Evolutionary conservation across 2,797 vertebrate species (phyloP), one percentile per base, ranked within the genome.

Genomic region (Phataginus tricuspis): DNA sequence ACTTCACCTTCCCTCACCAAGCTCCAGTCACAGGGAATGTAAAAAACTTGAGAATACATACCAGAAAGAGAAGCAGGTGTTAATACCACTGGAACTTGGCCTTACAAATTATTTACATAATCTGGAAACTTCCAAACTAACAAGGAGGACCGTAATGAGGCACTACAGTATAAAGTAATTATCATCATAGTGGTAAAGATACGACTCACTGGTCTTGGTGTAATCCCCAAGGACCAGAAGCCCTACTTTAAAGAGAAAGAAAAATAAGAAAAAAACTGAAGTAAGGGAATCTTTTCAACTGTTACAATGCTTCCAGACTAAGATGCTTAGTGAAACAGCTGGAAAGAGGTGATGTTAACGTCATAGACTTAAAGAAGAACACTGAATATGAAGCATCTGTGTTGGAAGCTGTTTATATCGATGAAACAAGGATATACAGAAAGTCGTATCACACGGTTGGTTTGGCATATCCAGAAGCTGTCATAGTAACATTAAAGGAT

Each of bases 391-490:
- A 99, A 5, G 99, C 99, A 0, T 99, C 99, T 37, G 99, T 99
- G 95, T 94, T 99, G 98, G 99, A 99, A 96, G 98, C 99, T 0
- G 99, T 99, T 94, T 99, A 99, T 98, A 99, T 99, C 0, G 99
- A 99, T 27, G 99, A 99, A 98, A 99, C 99, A 91, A 99, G 99
- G 99, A 99, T 99, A 99, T 99, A 99, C 98, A 99, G 99, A 98
- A 98, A 99, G 98, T 99, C 99, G 0, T 99, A 99, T 89, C 99
- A 99, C 98, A 99, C 99, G 99, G 99, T 99, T 55, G 99, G 99
- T 87, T 98, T 99, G 98, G 99, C 99, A 86, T 99, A 99, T 11
- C 99, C 99, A 95, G 98, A 99, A 97, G 98, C 99, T 92, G 99
- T 99, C 92, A 98, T 99, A 98, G 96, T 98, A 93, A 99, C 99